Base-by-base conservation (phyloP, 2,797 vertebrate species). In the Anguilla pacifica region DNA sequence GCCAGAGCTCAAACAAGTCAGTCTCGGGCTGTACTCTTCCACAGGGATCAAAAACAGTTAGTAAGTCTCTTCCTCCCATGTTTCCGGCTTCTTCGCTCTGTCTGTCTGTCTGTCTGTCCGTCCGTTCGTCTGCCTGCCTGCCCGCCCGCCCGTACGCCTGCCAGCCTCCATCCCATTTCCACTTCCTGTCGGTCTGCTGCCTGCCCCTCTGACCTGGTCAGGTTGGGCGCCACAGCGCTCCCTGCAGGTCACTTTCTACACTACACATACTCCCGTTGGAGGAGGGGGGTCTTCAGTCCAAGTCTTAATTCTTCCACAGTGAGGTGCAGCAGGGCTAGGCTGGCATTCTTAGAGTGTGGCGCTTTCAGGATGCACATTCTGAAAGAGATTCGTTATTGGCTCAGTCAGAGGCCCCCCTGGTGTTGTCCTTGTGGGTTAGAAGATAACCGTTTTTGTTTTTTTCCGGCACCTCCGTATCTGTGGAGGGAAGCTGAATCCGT, bases 11-110 rank as follows among this genome's bases (percentile, higher is more conserved):
- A 96, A 98, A 98, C 95, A 97, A 98, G 96, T 98, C 97, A 91
- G 97, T 99, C 91, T 98, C 97, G 93, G 98, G 98, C 94, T 96
- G 97, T 93, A 96, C 97, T 95, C 96, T 98, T 94, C 97, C 98
- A 93, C 98, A 98, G 97, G 98, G 97, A 97, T 97, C 98, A 96
- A 99, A 98, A 96, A 98, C 96, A 95, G 96, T 98, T 98, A 97
- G 98, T 99, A 98, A 99, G 98, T 98, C 94, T 98, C 95, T 91
- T 94, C 93, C 85, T 81, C 83, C 82, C 86, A 91, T 94, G 93
- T 93, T 91, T 95, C 92, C 92, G 51, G 91, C 93, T 95, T 93
- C 94, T 94, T 94, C 93, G 10, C 61, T 90, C 92, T 79, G 74
- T 46, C 35, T 79, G 55, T 59, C 49, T 55, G 72, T 82, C 39